Evolutionary conservation across 2,888 invertebrate genomes (phyloP).

Genomic region (Thumatha senex): DNA sequence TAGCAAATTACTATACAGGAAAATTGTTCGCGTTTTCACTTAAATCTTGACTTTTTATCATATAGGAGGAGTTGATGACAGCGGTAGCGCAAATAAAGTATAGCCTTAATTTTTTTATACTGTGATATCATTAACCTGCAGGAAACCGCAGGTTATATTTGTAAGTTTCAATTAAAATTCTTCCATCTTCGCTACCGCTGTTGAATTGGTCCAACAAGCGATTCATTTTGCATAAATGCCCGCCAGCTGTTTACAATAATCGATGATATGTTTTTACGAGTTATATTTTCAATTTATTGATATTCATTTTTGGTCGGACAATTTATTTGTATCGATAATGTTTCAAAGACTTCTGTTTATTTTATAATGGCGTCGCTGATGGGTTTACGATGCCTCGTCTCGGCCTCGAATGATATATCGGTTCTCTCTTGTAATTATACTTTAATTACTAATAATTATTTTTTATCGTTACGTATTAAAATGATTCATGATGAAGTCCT

Average conservation of each 20-base stretch:
- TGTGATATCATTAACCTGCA: constrained; percentile 10
- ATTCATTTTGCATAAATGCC: constrained; percentile 78
- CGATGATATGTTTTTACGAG: constrained; percentile 80
- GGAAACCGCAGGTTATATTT: constrained; percentile 37
- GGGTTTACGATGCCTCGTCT: constrained; percentile 57
- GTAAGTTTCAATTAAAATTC: constrained; percentile 63
- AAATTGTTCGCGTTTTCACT: too few species aligned
- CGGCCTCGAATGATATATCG: constrained; percentile 48
- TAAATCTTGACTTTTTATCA: too few species aligned
- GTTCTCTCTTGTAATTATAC: constrained; percentile 51
- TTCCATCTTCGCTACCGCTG: constrained; percentile 70
- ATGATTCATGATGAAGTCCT: constrained; percentile 5
- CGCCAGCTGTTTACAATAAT: constrained; percentile 81
- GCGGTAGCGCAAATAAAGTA: too few species aligned
- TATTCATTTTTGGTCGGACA: constrained; percentile 73
- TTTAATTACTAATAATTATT: constrained; percentile 45
- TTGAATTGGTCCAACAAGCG: constrained; percentile 72
- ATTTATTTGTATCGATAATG: constrained; percentile 79
- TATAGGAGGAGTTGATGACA: constrained; percentile 2
- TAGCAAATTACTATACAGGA: background rate
- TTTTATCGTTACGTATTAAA: constrained; percentile 39
- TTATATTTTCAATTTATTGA: constrained; percentile 79
- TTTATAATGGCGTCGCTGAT: constrained; percentile 57
- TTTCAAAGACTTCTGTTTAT: constrained; percentile 74
- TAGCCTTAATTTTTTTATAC: background rate